Base-by-base conservation (phyloP, 2,888 invertebrate species). In the Tetragonisca angustula region DNA sequence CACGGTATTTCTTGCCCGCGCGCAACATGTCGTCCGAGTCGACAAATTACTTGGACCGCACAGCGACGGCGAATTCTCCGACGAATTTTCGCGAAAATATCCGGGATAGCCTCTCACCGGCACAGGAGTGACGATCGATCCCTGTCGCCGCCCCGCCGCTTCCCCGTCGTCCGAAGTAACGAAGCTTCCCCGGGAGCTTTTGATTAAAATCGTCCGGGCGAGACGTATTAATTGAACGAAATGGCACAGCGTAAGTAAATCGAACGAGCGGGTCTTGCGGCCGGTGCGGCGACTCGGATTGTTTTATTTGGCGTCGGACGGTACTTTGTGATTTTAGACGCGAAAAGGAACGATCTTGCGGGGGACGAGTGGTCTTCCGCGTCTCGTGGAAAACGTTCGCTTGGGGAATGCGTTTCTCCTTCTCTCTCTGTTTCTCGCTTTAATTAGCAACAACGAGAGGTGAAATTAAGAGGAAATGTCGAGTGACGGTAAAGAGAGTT, bases 31-130 rank as follows among this genome's bases (percentile, higher is more conserved):
- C 82, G 70, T 27, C 61, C 76, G 61, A 67, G 64, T 71, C 77
- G 83, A 76, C 83, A 83, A 83, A 83, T 83, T 83, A 82, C 81
- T 83, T 72, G 62, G 82, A 71, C 64, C 76, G 43, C 76, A 36
- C 9, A 27, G 52, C 19, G 32, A 19, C 76, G 32, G 19, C 76
- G 68, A 81, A 83, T 83, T 83, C 83, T 72, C 76, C 81, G 83
- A 69, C 76, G 62, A 76, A 72, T 81, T 72, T 71, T 43, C 71
- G 56, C 2, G 83, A 83, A 59, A 76, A 76, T 76, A 54, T 68
- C 36, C 67, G 50, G 62, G 68, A 72, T 76, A 50, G 62, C 27
- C 64, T 24, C 65, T 43, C 32, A 0, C 43, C 43, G 43, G 9
- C 43, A 43, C 43, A 43, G 43, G 43, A 52, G 32, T 17, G 21